Evolutionary conservation across 2,888 invertebrate genomes (phyloP).

Genomic region (Ceraclea dissimilis): DNA sequence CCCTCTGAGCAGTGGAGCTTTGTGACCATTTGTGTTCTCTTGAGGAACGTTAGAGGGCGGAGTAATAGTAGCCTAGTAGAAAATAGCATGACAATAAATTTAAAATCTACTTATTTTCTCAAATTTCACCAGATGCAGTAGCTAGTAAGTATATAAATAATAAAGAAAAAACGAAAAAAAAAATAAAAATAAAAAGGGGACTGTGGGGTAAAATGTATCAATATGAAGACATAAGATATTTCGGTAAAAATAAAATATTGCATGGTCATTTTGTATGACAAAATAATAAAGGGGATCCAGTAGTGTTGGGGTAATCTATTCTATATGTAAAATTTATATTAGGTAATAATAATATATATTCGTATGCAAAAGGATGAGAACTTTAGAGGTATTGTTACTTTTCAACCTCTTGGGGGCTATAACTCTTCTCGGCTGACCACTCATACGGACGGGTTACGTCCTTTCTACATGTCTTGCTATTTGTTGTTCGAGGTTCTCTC

Average conservation of each 20-base stretch:
- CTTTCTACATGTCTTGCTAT: not conserved
- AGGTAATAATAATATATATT: too few species aligned
- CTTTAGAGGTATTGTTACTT: slow-evolving; percentile 8
- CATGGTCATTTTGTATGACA: slow-evolving; percentile 5
- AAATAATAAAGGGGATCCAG: slow-evolving; percentile 9
- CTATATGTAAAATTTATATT: slow-evolving; percentile 22
- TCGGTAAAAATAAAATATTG: not conserved
- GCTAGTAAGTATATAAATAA: too few species aligned
- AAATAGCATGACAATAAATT: too few species aligned
- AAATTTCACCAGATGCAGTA: too few species aligned
- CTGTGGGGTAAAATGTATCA: not conserved
- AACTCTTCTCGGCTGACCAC: slow-evolving; percentile 25
- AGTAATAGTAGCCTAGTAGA: too few species aligned
- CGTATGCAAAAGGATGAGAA: slow-evolving; percentile 19
- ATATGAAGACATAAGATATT: not conserved
- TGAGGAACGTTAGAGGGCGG: too few species aligned
- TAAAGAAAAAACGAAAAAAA: too few species aligned
- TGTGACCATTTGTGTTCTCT: too few species aligned
- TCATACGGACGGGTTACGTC: not conserved
- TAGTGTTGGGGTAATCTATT: slow-evolving; percentile 3
- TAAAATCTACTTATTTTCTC: too few species aligned
- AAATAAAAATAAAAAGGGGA: not conserved
- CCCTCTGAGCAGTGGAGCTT: too few species aligned
- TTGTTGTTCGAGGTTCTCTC: not conserved
- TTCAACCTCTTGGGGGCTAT: slow-evolving; percentile 20